Evolutionary conservation across 2,888 invertebrate species (phyloP).

Genomic region (Campoplex nolae): DNA sequence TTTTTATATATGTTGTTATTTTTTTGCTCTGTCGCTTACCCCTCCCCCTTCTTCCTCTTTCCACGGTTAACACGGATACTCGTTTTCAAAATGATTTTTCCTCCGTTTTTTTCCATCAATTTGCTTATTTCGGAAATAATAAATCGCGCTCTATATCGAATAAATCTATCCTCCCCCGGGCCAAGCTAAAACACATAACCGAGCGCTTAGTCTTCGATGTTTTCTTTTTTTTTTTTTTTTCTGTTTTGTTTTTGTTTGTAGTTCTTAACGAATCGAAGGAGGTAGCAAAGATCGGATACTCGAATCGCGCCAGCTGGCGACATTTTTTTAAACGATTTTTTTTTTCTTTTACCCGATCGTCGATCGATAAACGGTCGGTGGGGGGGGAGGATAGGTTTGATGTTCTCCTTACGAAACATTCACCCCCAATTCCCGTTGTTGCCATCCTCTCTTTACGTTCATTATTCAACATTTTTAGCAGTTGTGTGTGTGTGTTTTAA

Average conservation of each 20-base stretch:
- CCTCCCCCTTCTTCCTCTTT: slow-evolving; percentile 1
- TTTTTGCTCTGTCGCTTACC: slow-evolving; percentile 4
- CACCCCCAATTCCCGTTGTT: slow-evolving; percentile 1
- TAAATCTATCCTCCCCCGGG: slow-evolving; percentile 45
- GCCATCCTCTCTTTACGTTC: slow-evolving; percentile 43
- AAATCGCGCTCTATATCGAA: slow-evolving; percentile 48
- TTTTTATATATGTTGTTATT: slow-evolving; percentile 22
- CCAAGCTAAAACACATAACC: slow-evolving; percentile 52
- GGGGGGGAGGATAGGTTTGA: slow-evolving; percentile 62
- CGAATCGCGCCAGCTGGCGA: slow-evolving; percentile 53
- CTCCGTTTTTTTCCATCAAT: neutral
- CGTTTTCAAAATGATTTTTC: slow-evolving; percentile 6
- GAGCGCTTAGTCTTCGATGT: slow-evolving; percentile 40
- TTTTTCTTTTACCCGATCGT: slow-evolving; percentile 16
- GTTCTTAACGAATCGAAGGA: slow-evolving; percentile 32
- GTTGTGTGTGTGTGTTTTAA: slow-evolving; percentile 59
- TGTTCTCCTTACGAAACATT: slow-evolving; percentile 1
- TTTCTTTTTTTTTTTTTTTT: slow-evolving; percentile 36
- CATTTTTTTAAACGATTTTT: slow-evolving; percentile 21
- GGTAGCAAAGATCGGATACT: slow-evolving; percentile 44
- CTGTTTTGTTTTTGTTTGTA: slow-evolving; percentile 1
- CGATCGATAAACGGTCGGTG: neutral
- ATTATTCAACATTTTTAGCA: slow-evolving; percentile 37
- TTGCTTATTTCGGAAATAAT: slow-evolving; percentile 28
- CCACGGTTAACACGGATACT: neutral